A percentile compares a stretch with the other conserved stretches of the same genome.
phyloP scores from a whole-genome alignment of 1,140 invertebrate genomes.

The Ctenoplectra terminalis region DNA sequence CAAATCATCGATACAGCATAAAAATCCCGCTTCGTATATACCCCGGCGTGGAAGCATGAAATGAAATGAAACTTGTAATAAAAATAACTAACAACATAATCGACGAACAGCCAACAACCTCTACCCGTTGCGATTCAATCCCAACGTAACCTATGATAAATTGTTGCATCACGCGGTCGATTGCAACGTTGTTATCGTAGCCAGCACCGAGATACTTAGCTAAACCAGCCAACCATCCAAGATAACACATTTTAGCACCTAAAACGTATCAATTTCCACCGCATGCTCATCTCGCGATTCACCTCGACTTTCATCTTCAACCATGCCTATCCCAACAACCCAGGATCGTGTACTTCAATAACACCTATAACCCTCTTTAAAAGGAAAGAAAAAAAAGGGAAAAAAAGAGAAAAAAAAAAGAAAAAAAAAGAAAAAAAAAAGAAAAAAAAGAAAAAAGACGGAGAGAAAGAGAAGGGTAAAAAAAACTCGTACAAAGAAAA shows the following conservation, averaged over 20 bases:
- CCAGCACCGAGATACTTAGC: constrained; percentile 2
- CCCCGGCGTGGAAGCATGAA: too few species aligned
- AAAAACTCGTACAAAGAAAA: not conserved
- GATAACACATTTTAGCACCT: constrained; percentile 11
- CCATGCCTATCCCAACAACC: not conserved
- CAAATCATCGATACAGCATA: too few species aligned
- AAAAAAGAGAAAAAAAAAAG: not conserved
- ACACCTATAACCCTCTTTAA: too few species aligned
- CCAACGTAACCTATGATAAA: not conserved
- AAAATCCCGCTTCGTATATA: too few species aligned
- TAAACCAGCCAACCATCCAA: not conserved
- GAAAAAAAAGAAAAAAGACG: too few species aligned
- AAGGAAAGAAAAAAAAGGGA: not conserved
- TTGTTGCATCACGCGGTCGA: constrained; percentile 9
- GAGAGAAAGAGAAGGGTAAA: not conserved
- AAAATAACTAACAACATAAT: too few species aligned
- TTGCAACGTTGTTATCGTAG: constrained; percentile 24
- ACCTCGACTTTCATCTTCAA: not conserved
- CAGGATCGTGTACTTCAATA: too few species aligned
- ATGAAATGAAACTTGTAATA: too few species aligned
- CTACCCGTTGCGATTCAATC: not conserved
- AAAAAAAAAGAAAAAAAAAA: not conserved
- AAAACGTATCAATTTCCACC: not conserved
- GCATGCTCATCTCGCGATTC: not conserved
- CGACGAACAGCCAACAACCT: too few species aligned